Percentiles rank a stretch among this genome's conserved stretches.
These are phyloP conservation scores for Alces alces DNA, from an alignment of 2,113 vertebrate genomes.

Conservation along the genomic window DNA sequence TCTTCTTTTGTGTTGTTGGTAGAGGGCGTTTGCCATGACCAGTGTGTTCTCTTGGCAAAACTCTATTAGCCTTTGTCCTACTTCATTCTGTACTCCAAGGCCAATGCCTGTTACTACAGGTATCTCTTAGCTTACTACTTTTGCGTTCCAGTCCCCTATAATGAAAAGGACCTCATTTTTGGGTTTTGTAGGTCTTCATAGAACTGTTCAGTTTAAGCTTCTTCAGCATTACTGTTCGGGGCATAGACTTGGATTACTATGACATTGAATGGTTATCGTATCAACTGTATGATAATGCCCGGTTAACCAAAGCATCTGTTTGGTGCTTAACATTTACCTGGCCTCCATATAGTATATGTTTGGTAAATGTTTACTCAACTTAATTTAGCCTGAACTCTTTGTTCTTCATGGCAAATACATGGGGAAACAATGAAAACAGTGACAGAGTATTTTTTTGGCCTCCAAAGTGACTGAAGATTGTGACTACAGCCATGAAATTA, in stretches of 20 bases:
- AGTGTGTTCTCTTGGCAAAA: neutral
- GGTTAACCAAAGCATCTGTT: neutral
- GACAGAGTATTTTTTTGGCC: neutral
- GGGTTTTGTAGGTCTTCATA: neutral
- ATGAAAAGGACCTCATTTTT: neutral
- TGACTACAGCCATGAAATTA: neutral
- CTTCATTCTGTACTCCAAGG: neutral
- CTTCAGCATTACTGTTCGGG: neutral
- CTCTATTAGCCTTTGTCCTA: neutral
- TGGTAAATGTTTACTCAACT: neutral
- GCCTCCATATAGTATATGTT: neutral
- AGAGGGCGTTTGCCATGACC: neutral
- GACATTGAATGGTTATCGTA: neutral
- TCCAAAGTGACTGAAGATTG: neutral
- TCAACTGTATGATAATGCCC: neutral
- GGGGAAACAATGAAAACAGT: neutral
- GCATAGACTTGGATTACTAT: neutral
- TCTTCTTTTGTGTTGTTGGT: neutral
- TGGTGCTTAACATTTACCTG: neutral
- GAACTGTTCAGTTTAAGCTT: neutral
- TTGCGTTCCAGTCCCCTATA: neutral
- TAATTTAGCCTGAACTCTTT: neutral
- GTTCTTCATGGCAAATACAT: neutral
- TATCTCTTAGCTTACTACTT: neutral
- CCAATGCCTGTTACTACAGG: neutral